Evolutionary conservation across 2,797 vertebrate genomes (phyloP), one percentile per base, ranked within the genome.

Genomic region (Synaphobranchus kaupii): DNA sequence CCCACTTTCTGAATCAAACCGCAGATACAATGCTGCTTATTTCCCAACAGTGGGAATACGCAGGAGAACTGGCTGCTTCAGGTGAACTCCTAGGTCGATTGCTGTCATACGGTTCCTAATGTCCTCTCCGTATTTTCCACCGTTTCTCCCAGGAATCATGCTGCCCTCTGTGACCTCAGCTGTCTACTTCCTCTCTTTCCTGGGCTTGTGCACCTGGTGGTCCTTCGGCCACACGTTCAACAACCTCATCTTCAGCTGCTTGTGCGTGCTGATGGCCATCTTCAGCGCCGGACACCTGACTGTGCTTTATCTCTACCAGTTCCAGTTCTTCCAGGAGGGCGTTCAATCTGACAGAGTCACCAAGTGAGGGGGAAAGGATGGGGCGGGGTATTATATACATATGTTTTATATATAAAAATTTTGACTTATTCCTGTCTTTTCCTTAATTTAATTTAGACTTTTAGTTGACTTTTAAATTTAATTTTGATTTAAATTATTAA

Each of bases 121-220:
- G 81, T 17, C 85, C 28, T 31, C 47, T 81, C 4, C 56, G 17
- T 44, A 50, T 34, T 34, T 17, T 66, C 34, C 66, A 44, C 76
- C 1, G 80, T 4, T 13, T 73, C 6, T 85, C 87, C 2, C 94
- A 99, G 99, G 99, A 85, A 97, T 99, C 96, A 98, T 97, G 96
- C 93, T 99, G 90, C 99, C 98, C 20, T 99, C 99, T 10, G 89
- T 99, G 95, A 99, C 98, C 52, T 99, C 98, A 10, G 96, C 96
- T 0, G 97, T 98, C 85, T 99, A 99, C 96, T 99, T 99, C 95
- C 97, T 99, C 90, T 96, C 97, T 88, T 99, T 99, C 93, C 94
- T 99, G 93, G 98, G 97, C 90, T 95, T 99, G 88, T 98, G 99
- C 91, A 99, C 98, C 20, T 99, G 99, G 98, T 99, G 99, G 98